Evolutionary conservation across 2,797 vertebrate genomes (phyloP).

Genomic region (Darevskia mixta): DNA sequence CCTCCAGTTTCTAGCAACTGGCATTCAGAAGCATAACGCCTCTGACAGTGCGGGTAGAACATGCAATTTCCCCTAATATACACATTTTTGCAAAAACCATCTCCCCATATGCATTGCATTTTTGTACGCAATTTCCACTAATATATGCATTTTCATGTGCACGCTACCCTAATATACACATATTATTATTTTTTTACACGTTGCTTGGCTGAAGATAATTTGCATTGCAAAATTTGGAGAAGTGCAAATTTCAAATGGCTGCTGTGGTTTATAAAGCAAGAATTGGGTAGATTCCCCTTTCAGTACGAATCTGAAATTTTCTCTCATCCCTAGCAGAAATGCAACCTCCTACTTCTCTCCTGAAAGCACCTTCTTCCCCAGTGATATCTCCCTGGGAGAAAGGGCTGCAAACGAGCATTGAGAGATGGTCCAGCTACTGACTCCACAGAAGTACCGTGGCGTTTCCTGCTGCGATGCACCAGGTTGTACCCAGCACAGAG

Average conservation of each 20-base stretch:
- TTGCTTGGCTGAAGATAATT: not conserved
- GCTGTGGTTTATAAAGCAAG: not conserved
- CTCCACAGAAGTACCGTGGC: not conserved
- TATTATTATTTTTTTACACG: not conserved
- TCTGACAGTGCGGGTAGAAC: too few relatives aligned
- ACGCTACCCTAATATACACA: not conserved
- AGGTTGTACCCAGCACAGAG: conserved; percentile 61
- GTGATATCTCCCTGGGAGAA: not conserved
- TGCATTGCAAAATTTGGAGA: not conserved
- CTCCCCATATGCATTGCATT: too few relatives aligned
- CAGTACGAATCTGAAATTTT: not conserved
- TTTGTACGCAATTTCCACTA: not conserved
- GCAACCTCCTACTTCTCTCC: not conserved
- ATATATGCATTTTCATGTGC: not conserved
- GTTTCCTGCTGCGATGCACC: conserved; percentile 38
- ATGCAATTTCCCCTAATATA: not conserved
- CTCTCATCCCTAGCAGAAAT: not conserved
- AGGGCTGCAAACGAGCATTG: not conserved
- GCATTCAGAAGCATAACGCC: not conserved
- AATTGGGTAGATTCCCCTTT: not conserved
- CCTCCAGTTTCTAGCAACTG: not conserved
- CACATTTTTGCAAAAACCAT: not conserved
- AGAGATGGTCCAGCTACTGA: not conserved
- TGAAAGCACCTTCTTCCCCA: not conserved
- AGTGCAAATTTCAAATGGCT: not conserved